Conservation (phyloP, 2,797 vertebrate species). For the Galagoides demidoff region DNA sequence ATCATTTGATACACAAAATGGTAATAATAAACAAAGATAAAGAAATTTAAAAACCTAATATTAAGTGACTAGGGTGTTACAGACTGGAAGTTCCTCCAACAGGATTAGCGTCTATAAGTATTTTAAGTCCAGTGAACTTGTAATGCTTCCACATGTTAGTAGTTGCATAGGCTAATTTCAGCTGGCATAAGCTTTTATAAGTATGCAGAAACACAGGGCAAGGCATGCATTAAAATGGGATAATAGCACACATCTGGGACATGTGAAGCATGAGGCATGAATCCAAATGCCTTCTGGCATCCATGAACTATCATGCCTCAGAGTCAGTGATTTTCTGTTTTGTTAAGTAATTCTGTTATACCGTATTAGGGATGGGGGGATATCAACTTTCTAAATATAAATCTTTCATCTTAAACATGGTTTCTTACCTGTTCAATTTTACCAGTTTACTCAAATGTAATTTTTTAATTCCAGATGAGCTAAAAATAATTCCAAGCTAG, state of each 20-base stretch:
- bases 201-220: conserved; percentile 35
- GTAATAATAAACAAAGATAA: conserved; percentile 40
- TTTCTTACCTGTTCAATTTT: conserved; percentile 30
- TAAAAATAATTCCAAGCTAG: conserved; percentile 50
- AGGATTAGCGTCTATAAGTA: conserved; percentile 50
- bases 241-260: conserved; percentile 55
- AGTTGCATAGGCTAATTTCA: conserved; percentile 55
- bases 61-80: conserved; percentile 47
- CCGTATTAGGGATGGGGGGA: not conserved
- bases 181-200: conserved; percentile 63
- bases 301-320: not conserved
- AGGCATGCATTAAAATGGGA: conserved; percentile 68
- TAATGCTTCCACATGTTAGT: conserved; percentile 64
- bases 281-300: conserved; percentile 28
- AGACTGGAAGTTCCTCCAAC: conserved; percentile 49
- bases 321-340: conserved; percentile 42
- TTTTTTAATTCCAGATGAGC: conserved; percentile 30
- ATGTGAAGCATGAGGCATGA: conserved; percentile 36
- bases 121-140: conserved; percentile 11
- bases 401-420: conserved; percentile 34
- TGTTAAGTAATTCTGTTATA: conserved; percentile 46
- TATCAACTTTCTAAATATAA: conserved; percentile 53
- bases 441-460: conserved; percentile 8
- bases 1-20: conserved; percentile 24
- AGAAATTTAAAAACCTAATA: conserved; percentile 41